Evolutionary conservation across 2,888 invertebrate species (phyloP).

Genomic region (Rotaria socialis): DNA sequence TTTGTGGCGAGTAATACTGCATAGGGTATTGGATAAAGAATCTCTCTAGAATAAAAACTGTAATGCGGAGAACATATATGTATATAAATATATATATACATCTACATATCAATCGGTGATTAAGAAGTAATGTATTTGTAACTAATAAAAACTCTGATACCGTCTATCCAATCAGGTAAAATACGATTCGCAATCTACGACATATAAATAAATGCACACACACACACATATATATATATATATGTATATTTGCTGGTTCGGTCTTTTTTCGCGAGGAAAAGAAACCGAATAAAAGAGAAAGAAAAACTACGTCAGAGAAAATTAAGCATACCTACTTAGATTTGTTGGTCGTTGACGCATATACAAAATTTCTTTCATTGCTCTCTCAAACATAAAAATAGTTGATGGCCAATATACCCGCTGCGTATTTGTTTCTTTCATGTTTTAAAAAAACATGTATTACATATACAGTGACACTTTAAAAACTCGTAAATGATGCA

Average conservation of each 20-base stretch:
- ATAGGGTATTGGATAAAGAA: background rate
- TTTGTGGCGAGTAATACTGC: background rate
- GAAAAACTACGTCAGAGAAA: background rate
- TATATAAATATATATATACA: too few species aligned
- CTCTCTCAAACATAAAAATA: background rate
- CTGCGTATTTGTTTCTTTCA: background rate
- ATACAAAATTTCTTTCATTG: background rate
- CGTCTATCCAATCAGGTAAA: background rate
- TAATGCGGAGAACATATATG: too few species aligned
- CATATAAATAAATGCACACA: too few species aligned
- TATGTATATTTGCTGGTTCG: too few species aligned
- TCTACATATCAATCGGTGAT: too few species aligned
- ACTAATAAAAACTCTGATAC: background rate
- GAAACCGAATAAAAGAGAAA: background rate
- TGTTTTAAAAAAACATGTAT: background rate
- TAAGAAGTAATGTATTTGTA: too few species aligned
- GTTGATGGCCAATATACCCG: background rate
- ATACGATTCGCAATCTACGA: too few species aligned
- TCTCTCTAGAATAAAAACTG: background rate
- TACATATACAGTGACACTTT: background rate
- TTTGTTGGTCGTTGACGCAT: background rate
- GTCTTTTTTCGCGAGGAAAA: too few species aligned
- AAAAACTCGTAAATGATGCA: too few species aligned
- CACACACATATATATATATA: background rate
- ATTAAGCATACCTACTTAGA: background rate